A percentile compares a stretch with the other conserved stretches of the same genome.
phyloP scores from a whole-genome alignment of 2,888 invertebrate species.

The Lasioglossum zephyrum region DNA sequence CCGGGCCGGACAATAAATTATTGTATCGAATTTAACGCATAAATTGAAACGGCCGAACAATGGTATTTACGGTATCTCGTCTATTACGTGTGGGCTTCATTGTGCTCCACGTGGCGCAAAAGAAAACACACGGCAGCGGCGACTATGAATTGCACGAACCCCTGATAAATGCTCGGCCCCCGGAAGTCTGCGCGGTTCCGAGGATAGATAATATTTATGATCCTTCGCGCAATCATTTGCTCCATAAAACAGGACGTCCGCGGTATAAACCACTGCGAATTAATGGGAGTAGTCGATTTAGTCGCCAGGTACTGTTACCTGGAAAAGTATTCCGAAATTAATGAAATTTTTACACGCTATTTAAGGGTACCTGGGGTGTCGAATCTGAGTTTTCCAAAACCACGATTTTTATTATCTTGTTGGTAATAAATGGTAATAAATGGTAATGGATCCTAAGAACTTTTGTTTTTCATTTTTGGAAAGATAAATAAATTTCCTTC shows the following conservation, averaged over 20 bases:
- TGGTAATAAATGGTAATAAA: too few species aligned
- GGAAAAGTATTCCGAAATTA: too few species aligned
- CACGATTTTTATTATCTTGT: too few species aligned
- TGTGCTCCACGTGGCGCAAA: constrained; percentile 3
- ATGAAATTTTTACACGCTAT: too few species aligned
- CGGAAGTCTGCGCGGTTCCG: not conserved
- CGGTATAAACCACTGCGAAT: not conserved
- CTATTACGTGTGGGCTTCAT: constrained; percentile 33
- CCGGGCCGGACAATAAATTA: constrained; percentile 51
- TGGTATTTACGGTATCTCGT: constrained; percentile 42
- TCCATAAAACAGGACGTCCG: not conserved
- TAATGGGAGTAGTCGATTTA: not conserved
- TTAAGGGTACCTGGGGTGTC: too few species aligned
- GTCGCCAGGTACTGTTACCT: too few species aligned
- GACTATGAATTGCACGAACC: constrained; percentile 2
- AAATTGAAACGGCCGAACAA: constrained; percentile 43
- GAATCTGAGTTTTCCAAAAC: too few species aligned
- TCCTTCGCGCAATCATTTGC: not conserved
- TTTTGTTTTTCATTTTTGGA: too few species aligned
- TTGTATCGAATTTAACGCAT: constrained; percentile 38
- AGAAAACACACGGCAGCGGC: not conserved
- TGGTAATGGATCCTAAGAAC: too few species aligned
- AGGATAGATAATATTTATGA: not conserved
- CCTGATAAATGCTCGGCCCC: constrained; percentile 15
- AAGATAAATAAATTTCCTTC: too few species aligned